Conservation (phyloP, 2,888 invertebrate species). For the Nemurella pictetii region DNA sequence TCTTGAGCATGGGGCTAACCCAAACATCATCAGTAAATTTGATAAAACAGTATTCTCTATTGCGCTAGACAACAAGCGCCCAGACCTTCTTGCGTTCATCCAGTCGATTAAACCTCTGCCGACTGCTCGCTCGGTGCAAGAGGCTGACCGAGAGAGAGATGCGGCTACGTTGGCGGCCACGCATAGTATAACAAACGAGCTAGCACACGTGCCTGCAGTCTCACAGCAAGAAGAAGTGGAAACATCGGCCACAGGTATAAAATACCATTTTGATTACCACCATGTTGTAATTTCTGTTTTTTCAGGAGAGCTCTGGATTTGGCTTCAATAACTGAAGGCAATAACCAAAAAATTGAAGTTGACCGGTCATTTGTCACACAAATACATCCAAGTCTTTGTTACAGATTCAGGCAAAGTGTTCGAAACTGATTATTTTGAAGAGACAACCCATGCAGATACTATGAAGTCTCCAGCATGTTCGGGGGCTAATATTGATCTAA, state of each 20-base stretch:
- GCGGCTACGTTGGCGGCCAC: slow-evolving; percentile 52
- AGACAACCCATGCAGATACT: slow-evolving; percentile 41
- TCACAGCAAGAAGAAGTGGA: slow-evolving; percentile 42
- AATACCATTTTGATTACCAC: not conserved
- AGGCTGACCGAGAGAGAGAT: slow-evolving; percentile 21
- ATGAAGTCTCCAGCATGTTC: not conserved
- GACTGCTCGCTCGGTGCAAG: not conserved
- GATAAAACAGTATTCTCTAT: slow-evolving; percentile 69
- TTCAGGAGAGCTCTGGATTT: too few relatives aligned
- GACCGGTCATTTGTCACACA: too few relatives aligned
- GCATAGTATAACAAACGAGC: slow-evolving; percentile 38
- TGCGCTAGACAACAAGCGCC: slow-evolving; percentile 66
- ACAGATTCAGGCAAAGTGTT: not conserved
- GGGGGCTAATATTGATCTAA: slow-evolving; percentile 40
- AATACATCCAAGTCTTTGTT: not conserved
- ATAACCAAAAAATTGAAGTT: too few relatives aligned
- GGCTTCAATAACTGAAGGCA: too few relatives aligned
- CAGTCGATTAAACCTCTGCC: slow-evolving; percentile 49
- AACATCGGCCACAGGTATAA: slow-evolving; percentile 30
- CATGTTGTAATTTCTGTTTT: too few relatives aligned
- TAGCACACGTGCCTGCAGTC: slow-evolving; percentile 40
- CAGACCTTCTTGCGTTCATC: slow-evolving; percentile 62
- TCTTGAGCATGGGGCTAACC: slow-evolving; percentile 74
- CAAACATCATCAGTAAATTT: slow-evolving; percentile 70
- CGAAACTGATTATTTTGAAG: slow-evolving; percentile 14